phyloP scores from a whole-genome alignment of 2,888 invertebrate species.

The Zygaena filipendulae region DNA sequence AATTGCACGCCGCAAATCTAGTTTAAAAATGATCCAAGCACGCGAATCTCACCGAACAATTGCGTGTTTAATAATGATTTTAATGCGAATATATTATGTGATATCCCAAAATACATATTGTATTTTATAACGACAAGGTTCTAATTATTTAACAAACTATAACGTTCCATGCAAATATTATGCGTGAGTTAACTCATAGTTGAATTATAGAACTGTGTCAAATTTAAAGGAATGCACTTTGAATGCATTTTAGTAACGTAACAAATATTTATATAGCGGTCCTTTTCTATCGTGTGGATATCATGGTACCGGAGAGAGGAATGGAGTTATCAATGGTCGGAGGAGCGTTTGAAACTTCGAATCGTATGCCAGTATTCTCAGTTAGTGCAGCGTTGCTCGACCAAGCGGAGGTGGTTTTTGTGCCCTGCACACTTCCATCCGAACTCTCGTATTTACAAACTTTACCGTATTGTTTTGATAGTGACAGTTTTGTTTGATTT shows the following conservation, averaged over 20 bases:
- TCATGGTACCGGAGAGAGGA: slow-evolving; percentile 26
- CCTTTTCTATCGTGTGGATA: slow-evolving; percentile 25
- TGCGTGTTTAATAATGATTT: slow-evolving; percentile 20
- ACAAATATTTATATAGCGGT: slow-evolving; percentile 21
- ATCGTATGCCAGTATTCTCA: too few species aligned
- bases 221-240: slow-evolving; percentile 32
- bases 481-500: slow-evolving; percentile 33
- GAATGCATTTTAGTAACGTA: slow-evolving; percentile 30
- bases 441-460: slow-evolving; percentile 58
- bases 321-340: too few species aligned
- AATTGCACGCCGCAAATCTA: too few species aligned
- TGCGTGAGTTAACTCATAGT: too few species aligned
- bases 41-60: slow-evolving; percentile 29
- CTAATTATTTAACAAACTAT: slow-evolving; percentile 20
- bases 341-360: too few species aligned
- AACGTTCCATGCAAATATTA: too few species aligned
- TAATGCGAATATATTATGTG: slow-evolving; percentile 21
- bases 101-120: slow-evolving; percentile 29
- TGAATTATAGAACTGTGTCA: slow-evolving; percentile 36
- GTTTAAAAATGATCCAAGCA: slow-evolving; percentile 24
- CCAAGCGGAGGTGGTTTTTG: not conserved
- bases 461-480: slow-evolving; percentile 46
- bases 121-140: slow-evolving; percentile 22
- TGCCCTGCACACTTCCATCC: slow-evolving; percentile 1
- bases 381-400: slow-evolving; percentile 36